A percentile compares a stretch with the other conserved stretches of the same genome.
Conservation (phyloP, 2,797 vertebrate species). For the Picus viridis region DNA sequence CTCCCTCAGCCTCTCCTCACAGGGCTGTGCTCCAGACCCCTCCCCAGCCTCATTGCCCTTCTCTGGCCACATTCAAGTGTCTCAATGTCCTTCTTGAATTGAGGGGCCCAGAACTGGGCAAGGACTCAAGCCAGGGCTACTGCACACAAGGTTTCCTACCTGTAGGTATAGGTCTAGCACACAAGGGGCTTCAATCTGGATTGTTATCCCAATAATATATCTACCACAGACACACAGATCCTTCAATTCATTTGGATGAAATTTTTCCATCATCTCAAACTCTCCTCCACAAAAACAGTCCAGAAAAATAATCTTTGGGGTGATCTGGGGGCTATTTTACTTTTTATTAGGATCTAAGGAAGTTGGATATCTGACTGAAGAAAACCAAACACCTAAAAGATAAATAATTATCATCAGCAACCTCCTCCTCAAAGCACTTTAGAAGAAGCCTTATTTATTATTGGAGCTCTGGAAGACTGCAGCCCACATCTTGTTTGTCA, state of each 20-base stretch:
- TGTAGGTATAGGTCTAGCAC: neutral
- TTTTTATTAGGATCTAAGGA: neutral
- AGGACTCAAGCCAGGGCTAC: neutral
- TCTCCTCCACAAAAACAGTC: neutral
- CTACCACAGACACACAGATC: neutral
- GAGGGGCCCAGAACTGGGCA: too few relatives aligned
- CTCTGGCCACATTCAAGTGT: too few relatives aligned
- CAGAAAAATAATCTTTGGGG: neutral
- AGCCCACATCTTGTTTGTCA: conserved; percentile 72
- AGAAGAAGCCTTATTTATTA: conserved; percentile 73
- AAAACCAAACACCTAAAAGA: neutral
- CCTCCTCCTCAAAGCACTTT: conserved; percentile 66
- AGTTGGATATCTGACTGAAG: neutral
- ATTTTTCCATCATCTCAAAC: neutral
- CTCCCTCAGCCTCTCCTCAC: too few relatives aligned
- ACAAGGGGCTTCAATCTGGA: neutral
- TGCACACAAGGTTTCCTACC: neutral
- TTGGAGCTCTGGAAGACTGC: conserved; percentile 64
- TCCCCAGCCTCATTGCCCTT: too few relatives aligned
- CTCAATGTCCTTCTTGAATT: too few relatives aligned
- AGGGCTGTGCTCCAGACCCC: too few relatives aligned
- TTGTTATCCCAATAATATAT: neutral
- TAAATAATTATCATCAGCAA: conserved; percentile 45
- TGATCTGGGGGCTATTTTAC: neutral
- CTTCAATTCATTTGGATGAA: neutral